These are phyloP conservation scores for Prenolepis imparis DNA, from an alignment of 2,888 invertebrate genomes.

Conservation along the genomic window DNA sequence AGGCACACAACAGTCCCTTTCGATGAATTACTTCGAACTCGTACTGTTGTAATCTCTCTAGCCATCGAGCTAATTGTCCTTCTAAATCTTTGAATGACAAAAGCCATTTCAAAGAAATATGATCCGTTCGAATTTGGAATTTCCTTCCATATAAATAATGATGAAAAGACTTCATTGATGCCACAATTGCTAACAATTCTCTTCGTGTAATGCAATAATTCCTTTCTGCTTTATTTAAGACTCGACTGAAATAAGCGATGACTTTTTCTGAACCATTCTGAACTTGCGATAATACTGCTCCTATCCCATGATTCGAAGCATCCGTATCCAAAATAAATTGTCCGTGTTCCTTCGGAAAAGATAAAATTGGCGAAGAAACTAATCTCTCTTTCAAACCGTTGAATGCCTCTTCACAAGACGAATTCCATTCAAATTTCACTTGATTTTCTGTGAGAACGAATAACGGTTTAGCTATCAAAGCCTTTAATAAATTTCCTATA, in stretches of 20 bases:
- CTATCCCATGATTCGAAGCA: neutral
- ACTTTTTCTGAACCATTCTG: neutral
- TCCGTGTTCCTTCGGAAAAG: neutral
- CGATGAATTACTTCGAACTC: neutral
- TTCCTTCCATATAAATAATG: neutral
- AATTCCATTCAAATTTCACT: neutral
- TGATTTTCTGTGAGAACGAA: neutral
- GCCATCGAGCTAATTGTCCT: neutral
- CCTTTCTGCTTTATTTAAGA: no score
- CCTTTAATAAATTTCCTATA: constrained; percentile 1
- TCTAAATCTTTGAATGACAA: neutral
- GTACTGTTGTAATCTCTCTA: neutral
- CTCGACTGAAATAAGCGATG: neutral
- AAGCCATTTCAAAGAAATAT: neutral
- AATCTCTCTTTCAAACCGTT: neutral
- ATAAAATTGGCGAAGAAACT: neutral
- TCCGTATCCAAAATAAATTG: constrained; percentile 5
- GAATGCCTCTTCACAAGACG: neutral
- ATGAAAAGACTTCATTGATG: no score
- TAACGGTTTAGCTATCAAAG: neutral
- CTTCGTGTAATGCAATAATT: no score
- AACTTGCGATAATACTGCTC: neutral
- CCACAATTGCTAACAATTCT: no score
- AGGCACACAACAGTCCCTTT: no score
- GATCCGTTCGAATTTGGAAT: neutral